Percentiles rank a stretch among this genome's conserved stretches.
Conservation (phyloP, 2,113 vertebrate species). For the Lophotis ruficrista region DNA sequence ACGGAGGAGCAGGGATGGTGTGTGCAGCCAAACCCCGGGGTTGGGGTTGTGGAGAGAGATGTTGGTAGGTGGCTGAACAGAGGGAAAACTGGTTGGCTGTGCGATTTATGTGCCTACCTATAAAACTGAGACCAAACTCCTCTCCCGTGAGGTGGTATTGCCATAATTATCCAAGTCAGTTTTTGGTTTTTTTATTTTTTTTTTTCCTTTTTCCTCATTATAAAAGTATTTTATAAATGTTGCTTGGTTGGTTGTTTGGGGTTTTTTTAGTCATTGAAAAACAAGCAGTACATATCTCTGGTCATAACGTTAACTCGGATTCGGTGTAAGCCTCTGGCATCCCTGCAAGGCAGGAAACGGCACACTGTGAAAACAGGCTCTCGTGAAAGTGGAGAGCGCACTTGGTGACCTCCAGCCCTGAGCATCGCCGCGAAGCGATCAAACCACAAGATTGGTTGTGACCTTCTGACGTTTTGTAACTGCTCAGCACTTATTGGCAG, state of each 20-base stretch:
- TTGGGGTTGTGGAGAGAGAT: not conserved
- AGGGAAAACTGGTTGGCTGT: too few species aligned
- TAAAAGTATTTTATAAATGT: not conserved
- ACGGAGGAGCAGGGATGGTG: not conserved
- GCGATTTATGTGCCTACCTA: not conserved
- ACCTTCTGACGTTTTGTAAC: not conserved
- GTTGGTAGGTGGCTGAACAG: too few species aligned
- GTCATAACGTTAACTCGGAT: not conserved
- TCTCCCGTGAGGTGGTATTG: too few species aligned
- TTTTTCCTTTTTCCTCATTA: not conserved
- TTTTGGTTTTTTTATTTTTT: too few species aligned
- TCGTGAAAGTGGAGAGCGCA: fast-evolving
- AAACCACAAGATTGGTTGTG: not conserved
- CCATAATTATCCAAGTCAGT: not conserved
- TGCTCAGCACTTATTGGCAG: not conserved
- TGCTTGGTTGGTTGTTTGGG: not conserved
- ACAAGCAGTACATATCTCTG: fast-evolving
- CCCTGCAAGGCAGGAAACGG: not conserved
- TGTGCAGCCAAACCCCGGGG: too few species aligned
- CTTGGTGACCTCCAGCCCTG: not conserved
- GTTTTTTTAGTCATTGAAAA: not conserved
- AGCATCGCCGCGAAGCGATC: fast-evolving
- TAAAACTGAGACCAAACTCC: not conserved
- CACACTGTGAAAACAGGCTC: too few species aligned
- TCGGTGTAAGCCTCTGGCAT: not conserved